A percentile compares a stretch with the other conserved stretches of the same genome.
Conservation (phyloP, 2,113 vertebrate genomes). For the Melanostigma gelatinosum region DNA sequence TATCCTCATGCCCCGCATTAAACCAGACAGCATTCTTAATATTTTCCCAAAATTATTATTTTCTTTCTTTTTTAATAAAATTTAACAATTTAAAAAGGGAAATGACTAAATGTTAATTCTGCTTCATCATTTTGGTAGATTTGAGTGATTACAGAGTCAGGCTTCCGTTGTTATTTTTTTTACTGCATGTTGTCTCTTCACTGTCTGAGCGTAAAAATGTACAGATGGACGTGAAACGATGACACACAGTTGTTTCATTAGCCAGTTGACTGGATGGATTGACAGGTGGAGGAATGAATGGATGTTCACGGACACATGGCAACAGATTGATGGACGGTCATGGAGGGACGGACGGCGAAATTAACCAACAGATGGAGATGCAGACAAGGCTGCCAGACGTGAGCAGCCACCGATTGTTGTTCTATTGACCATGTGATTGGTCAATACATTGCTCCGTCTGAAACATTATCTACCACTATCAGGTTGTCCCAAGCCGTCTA, state of each 20-base stretch:
- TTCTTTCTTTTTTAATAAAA: neutral
- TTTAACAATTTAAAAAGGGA: neutral
- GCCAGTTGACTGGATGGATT: neutral
- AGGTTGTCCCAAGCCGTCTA: slow-evolving; percentile 36
- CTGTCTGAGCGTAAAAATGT: neutral
- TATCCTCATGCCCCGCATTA: neutral
- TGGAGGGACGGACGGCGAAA: neutral
- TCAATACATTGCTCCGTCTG: slow-evolving; percentile 60
- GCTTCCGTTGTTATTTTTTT: too few relatives aligned
- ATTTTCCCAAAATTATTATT: neutral
- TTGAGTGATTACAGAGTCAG: neutral
- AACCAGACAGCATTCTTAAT: neutral
- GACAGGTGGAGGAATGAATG: neutral
- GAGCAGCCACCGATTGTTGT: slow-evolving; percentile 49
- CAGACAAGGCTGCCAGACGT: slow-evolving; percentile 48
- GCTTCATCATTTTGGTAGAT: neutral
- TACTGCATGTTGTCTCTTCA: too few relatives aligned
- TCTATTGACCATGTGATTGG: slow-evolving; percentile 59
- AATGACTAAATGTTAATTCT: neutral
- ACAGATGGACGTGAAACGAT: neutral
- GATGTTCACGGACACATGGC: neutral
- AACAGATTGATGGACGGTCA: slow-evolving; percentile 1
- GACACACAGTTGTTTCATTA: neutral
- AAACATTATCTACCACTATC: slow-evolving; percentile 57
- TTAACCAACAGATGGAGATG: slow-evolving; percentile 33